Conservation (phyloP, 2,888 invertebrate genomes). For the Lasioglossum figueresi region DNA sequence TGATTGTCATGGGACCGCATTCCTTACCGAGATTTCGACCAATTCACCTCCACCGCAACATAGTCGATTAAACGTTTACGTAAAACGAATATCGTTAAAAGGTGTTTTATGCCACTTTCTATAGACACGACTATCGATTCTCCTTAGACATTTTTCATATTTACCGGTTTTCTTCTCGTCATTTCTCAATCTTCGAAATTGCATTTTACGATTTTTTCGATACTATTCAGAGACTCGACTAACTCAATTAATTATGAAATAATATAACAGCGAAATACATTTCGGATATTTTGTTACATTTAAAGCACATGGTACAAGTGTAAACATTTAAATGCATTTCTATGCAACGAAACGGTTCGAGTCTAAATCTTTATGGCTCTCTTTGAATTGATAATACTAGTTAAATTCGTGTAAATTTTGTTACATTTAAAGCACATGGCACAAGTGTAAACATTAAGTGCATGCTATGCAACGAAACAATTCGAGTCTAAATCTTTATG, state of each 20-base stretch:
- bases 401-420: no score
- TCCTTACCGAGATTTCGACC: not conserved
- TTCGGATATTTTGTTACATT: not conserved
- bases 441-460: constrained; percentile 5
- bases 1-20: constrained; percentile 3
- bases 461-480: not conserved
- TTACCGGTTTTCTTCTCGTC: not conserved
- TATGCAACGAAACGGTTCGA: no score
- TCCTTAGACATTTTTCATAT: constrained; percentile 25
- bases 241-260: not conserved
- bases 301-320: not conserved
- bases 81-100: constrained; percentile 19
- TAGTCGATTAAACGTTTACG: constrained; percentile 3
- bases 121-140: constrained; percentile 32
- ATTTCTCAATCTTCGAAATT: not conserved
- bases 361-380: no score
- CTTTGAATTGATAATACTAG: no score
- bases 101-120: constrained; percentile 10
- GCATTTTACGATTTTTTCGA: not conserved
- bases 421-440: not conserved
- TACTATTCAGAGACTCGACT: not conserved
- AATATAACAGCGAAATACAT: not conserved
- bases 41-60: not conserved
- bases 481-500: not conserved
- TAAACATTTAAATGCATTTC: no score